Base-by-base conservation (phyloP, 2,888 invertebrate species). In the Ischnus inquisitorius region DNA sequence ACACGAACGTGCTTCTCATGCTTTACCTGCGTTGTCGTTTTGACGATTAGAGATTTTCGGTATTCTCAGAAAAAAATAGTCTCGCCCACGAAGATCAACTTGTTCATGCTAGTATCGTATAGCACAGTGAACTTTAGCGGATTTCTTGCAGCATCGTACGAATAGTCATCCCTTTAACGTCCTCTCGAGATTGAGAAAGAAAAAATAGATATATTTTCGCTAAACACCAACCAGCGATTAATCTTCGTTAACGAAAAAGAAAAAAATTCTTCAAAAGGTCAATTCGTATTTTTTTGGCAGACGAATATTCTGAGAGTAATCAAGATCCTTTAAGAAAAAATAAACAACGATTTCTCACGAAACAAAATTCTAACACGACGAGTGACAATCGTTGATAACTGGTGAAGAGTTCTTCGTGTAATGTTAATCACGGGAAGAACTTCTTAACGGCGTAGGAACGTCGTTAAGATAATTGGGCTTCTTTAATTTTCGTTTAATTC, bases 301-400 rank as follows among this genome's bases (percentile, higher is more conserved):
- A 74, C 19, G 14, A 22, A 57, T 22, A 43, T 72, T 43, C 57
- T 28, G 25, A 72, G 19, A 64, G 41, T 72, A 65, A 65, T 62
- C 62, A 51, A 62, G 46, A 64, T 77, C 14, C 19, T 39, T 39
- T n/a, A n/a, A 19, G 12, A 60, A 67, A 28, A 77, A 46, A 67
- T 43, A 57, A 19, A 46, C n/a, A 34, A 34, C 34, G 34, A 54
- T 48, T 48, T 48, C n/a, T 68, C 39, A 64, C 12, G 39, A 64
- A 71, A 71, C 19, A 28, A 46, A 69, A 71, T 75, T 65, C 74
- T 71, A 83, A 83, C 79, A 71, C 25, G 60, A 78, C 69, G 48
- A 75, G n/a, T 54, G 64, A 78, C 0, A 67, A 43, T 19, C 67
- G 76, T 83, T 65, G 48, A 79, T 85, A 79, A 85, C 62, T 79